A percentile compares a stretch with the other conserved stretches of the same genome.
Conservation (phyloP, 2,113 vertebrate species). For the Haliaeetus leucogaster region DNA sequence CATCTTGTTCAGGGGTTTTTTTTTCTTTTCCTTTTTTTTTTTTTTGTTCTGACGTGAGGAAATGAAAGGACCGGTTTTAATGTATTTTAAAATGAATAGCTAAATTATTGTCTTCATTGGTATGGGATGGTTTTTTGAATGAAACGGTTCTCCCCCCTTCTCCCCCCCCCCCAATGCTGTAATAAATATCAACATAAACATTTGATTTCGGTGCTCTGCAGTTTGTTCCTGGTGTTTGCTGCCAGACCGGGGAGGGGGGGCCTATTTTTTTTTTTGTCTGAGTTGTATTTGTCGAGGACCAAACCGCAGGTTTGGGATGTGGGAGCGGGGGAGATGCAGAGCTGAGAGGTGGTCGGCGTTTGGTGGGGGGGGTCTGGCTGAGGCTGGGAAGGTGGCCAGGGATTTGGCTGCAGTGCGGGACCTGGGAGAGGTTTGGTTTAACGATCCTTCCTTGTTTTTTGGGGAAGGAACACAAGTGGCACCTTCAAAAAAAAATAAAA, state of each 20-base stretch:
- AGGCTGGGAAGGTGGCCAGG: background rate
- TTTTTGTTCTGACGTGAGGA: no score
- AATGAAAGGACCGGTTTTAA: no score
- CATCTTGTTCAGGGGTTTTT: no score
- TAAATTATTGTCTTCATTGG: no score
- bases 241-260: background rate
- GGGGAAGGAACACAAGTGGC: fast-evolving
- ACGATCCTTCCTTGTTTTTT: fast-evolving
- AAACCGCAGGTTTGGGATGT: background rate
- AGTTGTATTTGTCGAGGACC: background rate
- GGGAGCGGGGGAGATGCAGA: background rate
- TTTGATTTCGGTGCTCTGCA: slow-evolving; percentile 48
- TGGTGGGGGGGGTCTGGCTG: background rate
- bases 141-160: background rate
- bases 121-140: no score
- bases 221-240: slow-evolving; percentile 40
- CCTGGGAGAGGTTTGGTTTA: background rate
- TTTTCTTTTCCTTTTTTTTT: no score
- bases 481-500: background rate
- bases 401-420: background rate
- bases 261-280: background rate
- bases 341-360: background rate
- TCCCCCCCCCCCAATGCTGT: slow-evolving; percentile 56
- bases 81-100: no score
- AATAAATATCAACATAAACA: slow-evolving; percentile 77